phyloP scores from a whole-genome alignment of 2,113 vertebrate species.

The Sialia sialis region DNA sequence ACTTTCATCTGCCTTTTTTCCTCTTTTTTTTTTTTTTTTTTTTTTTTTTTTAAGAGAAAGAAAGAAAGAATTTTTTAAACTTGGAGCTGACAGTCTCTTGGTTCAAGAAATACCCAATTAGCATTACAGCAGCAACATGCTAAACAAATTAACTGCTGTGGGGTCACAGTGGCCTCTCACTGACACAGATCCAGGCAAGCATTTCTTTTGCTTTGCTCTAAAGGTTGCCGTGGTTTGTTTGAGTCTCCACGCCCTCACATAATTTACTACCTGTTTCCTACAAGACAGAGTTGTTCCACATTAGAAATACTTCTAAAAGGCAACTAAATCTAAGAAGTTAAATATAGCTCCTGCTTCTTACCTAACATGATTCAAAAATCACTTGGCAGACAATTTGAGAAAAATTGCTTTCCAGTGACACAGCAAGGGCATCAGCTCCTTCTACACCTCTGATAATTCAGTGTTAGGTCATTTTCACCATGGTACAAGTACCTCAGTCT shows the following conservation, averaged over 20 bases:
- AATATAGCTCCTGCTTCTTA: background rate
- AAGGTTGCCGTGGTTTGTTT: background rate
- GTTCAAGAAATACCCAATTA: slow-evolving; percentile 37
- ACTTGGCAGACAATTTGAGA: background rate
- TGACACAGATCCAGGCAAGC: slow-evolving; percentile 36
- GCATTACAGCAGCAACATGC: slow-evolving; percentile 17
- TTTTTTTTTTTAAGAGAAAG: background rate
- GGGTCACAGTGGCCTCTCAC: slow-evolving; percentile 11
- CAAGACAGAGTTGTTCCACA: background rate
- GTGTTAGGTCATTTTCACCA: background rate
- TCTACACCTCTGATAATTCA: background rate
- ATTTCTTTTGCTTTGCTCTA: slow-evolving; percentile 46
- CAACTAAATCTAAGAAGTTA: background rate
- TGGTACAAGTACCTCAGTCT: background rate
- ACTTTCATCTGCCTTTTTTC: background rate
- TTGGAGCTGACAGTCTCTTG: slow-evolving; percentile 12
- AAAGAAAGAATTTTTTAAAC: background rate
- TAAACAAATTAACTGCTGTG: slow-evolving; percentile 31
- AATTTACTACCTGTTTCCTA: background rate
- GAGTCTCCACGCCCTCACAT: background rate
- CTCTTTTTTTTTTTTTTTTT: background rate
- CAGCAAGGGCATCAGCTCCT: background rate
- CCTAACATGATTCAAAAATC: background rate
- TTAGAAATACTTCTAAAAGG: background rate
- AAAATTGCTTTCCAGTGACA: background rate